Base-by-base conservation (phyloP, 2,888 invertebrate genomes). In the Deladenus siricidicola region DNA sequence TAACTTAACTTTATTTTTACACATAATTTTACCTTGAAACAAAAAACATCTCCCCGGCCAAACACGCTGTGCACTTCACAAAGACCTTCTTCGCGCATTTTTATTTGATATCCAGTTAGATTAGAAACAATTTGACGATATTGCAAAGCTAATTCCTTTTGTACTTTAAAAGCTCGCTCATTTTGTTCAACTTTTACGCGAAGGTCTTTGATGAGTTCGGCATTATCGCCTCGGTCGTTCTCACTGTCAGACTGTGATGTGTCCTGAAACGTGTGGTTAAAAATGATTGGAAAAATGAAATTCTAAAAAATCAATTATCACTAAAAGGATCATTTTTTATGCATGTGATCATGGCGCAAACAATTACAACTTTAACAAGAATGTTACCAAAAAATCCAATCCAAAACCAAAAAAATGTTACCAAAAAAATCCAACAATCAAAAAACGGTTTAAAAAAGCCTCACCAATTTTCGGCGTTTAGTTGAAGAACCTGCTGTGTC, bases 91-190 rank as follows among this genome's bases (percentile, higher is more conserved):
- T 66, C 64, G 21, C 57, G 54, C 61, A 66, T 62, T 44, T 60
- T 60, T 26, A 61, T 44, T 28, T 66, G 60, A 50, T 56, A 66
- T 3, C 66, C 64, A 54, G 60, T 59, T 30, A 65, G 55, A 29
- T 60, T n/a, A 14, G 56, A 19, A 23, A 60, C 60, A 23, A 48
- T 45, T 39, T 60, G 56, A 4, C 49, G 50, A 43, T 60, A 60
- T 24, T 60, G 60, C 8, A 53, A 24, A 4, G 53, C 53, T 3
- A 28, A 39, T 8, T 53, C 42, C 24, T 53, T 53, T 39, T 53
- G 53, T 21, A 51, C 42, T 53, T 57, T 39, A 3, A 23, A 19
- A 17, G 34, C 42, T 26, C 29, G 52, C 43, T 57, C 58, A 29
- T 42, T 19, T 34, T 56, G 39, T 21, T 29, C 48, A 1, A 60